phyloP scores from a whole-genome alignment of 2,113 vertebrate genomes.

The Myocastor coypus region DNA sequence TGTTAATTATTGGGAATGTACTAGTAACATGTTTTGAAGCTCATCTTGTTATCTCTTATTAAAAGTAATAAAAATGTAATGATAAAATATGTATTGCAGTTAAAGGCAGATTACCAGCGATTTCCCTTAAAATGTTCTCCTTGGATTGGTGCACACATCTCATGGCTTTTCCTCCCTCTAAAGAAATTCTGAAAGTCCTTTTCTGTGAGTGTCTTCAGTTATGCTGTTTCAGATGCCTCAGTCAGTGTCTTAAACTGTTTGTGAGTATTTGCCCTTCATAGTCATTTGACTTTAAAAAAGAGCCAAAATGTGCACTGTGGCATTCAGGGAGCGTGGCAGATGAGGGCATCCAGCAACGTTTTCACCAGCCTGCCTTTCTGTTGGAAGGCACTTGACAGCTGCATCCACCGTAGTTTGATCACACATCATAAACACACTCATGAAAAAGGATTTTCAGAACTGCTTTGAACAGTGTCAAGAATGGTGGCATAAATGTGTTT shows the following conservation, averaged over 20 bases:
- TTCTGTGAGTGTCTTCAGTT: not conserved
- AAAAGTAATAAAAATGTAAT: too few relatives aligned
- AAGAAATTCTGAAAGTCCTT: not conserved
- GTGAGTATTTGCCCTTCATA: not conserved
- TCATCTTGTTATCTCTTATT: too few relatives aligned
- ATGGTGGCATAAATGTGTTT: not conserved
- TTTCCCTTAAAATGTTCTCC: not conserved
- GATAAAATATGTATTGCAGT: not conserved
- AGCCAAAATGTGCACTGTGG: not conserved
- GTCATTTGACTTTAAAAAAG: not conserved
- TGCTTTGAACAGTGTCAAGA: not conserved
- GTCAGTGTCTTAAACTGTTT: not conserved
- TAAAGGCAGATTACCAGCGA: not conserved
- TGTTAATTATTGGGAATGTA: too few relatives aligned
- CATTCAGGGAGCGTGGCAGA: not conserved
- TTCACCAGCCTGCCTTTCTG: not conserved
- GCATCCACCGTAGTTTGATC: not conserved
- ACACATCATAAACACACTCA: not conserved
- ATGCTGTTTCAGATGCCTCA: not conserved
- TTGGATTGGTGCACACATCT: not conserved
- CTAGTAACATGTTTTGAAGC: too few relatives aligned
- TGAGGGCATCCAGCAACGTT: not conserved
- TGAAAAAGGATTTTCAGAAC: not conserved
- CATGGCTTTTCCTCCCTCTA: not conserved
- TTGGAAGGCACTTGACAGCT: not conserved